Evolutionary conservation across 2,797 vertebrate species (phyloP).

Genomic region (Acanthiza pusilla): DNA sequence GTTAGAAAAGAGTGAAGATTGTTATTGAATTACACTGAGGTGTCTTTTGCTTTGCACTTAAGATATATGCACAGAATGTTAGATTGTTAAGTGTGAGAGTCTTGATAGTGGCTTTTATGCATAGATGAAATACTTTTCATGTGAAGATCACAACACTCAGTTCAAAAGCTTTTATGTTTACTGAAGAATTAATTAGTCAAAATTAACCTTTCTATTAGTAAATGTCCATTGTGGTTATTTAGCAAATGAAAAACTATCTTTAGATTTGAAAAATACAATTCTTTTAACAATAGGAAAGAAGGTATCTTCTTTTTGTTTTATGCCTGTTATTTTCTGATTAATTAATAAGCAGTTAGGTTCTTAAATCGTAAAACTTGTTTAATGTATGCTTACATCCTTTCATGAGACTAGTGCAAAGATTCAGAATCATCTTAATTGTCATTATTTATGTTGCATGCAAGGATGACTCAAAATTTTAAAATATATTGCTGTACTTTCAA

Average conservation of each 20-base stretch:
- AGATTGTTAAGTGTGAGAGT: not conserved
- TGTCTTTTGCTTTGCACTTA: not conserved
- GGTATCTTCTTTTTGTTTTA: not conserved
- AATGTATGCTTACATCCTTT: not conserved
- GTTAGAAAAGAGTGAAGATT: not conserved
- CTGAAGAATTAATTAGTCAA: not conserved
- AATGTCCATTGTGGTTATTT: not conserved
- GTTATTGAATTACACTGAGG: not conserved
- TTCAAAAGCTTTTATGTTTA: not conserved
- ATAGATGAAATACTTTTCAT: not conserved
- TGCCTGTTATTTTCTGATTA: not conserved
- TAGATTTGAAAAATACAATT: not conserved
- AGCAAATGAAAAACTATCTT: not conserved
- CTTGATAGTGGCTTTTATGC: not conserved
- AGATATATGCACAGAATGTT: not conserved
- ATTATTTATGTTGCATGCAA: not conserved
- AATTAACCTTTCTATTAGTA: not conserved
- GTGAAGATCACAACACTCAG: not conserved
- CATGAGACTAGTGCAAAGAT: not conserved
- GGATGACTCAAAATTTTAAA: not conserved
- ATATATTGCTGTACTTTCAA: not conserved
- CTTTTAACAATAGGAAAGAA: not conserved
- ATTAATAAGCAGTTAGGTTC: not conserved
- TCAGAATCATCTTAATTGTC: not conserved
- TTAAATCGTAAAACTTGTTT: not conserved